Percentiles rank a stretch among this genome's conserved stretches.
These are phyloP conservation scores for Anoncus sp. DNA, from an alignment of 2,888 invertebrate species.

Conservation along the genomic window DNA sequence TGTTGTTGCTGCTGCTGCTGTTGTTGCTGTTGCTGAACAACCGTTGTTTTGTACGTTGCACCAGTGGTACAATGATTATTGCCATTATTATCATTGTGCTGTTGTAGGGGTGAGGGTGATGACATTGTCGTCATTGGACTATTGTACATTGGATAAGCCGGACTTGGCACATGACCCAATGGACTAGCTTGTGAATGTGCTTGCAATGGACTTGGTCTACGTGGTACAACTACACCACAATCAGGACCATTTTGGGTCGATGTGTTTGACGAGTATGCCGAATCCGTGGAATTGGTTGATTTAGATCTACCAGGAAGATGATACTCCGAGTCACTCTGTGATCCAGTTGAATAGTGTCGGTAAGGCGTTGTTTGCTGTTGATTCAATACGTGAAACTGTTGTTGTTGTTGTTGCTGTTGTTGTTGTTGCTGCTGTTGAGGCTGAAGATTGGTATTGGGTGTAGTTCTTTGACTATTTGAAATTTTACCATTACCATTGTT, in stretches of 20 bases:
- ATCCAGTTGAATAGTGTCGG: slow-evolving; percentile 87
- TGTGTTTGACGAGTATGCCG: slow-evolving; percentile 86
- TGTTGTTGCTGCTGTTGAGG: slow-evolving; percentile 80
- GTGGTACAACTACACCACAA: slow-evolving; percentile 87
- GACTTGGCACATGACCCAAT: slow-evolving; percentile 90
- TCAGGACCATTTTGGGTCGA: slow-evolving; percentile 88
- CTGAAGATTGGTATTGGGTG: slow-evolving; percentile 73
- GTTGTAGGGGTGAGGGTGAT: slow-evolving; percentile 87
- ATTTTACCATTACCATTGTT: slow-evolving; percentile 72
- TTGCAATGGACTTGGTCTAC: slow-evolving; percentile 88
- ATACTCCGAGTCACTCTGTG: slow-evolving; percentile 86
- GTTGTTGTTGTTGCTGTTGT: slow-evolving; percentile 63
- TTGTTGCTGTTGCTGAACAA: slow-evolving; percentile 62
- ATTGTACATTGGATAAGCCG: slow-evolving; percentile 93
- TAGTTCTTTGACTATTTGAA: slow-evolving; percentile 71
- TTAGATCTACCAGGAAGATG: slow-evolving; percentile 85
- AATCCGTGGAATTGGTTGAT: slow-evolving; percentile 87
- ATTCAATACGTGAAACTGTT: slow-evolving; percentile 65
- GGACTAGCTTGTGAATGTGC: slow-evolving; percentile 90
- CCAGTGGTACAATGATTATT: slow-evolving; percentile 75
- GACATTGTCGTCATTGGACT: slow-evolving; percentile 92
- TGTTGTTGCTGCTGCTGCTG: too few relatives aligned
- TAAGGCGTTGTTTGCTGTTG: slow-evolving; percentile 85
- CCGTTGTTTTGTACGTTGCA: slow-evolving; percentile 74
- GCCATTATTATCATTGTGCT: slow-evolving; percentile 84